A percentile compares a stretch with the other conserved stretches of the same genome.
Conservation (phyloP, 2,113 vertebrate species). For the Ploceus nigricollis region DNA sequence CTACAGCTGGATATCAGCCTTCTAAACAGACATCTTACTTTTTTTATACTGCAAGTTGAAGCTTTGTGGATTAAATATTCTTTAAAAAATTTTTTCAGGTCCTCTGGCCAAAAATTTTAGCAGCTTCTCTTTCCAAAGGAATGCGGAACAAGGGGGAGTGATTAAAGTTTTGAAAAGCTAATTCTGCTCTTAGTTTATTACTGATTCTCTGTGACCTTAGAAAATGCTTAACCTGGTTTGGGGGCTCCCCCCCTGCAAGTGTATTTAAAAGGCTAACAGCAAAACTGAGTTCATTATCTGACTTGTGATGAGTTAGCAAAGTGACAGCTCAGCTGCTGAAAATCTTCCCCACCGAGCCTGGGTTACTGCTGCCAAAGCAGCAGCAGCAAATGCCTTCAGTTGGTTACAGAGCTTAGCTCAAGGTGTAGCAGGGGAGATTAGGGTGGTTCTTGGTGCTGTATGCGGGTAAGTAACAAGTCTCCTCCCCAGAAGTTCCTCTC, state of each 20-base stretch:
- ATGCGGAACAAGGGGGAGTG: not conserved
- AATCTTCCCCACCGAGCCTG: not conserved
- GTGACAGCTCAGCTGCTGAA: not conserved
- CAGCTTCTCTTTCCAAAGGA: not conserved
- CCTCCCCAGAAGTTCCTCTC: not conserved
- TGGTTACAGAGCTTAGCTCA: not conserved
- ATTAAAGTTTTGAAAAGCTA: not conserved
- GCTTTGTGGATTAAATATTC: slow-evolving; percentile 24
- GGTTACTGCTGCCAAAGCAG: not conserved
- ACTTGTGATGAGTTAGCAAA: not conserved
- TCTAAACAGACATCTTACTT: slow-evolving; percentile 1
- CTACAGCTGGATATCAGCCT: slow-evolving; percentile 81
- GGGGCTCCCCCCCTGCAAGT: not conserved
- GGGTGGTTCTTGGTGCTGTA: not conserved
- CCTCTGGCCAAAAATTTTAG: not conserved
- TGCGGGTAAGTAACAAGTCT: not conserved
- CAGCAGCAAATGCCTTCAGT: not conserved
- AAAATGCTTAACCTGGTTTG: not conserved
- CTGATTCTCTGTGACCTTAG: not conserved
- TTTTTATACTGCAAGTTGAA: not conserved
- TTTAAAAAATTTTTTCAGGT: not conserved
- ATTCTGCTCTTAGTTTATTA: not conserved
- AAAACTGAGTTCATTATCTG: not conserved
- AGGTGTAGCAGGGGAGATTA: not conserved
- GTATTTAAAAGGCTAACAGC: not conserved